Evolutionary conservation across 2,888 invertebrate genomes (phyloP).

Genomic region (Ashinkailepas kermadecensis): DNA sequence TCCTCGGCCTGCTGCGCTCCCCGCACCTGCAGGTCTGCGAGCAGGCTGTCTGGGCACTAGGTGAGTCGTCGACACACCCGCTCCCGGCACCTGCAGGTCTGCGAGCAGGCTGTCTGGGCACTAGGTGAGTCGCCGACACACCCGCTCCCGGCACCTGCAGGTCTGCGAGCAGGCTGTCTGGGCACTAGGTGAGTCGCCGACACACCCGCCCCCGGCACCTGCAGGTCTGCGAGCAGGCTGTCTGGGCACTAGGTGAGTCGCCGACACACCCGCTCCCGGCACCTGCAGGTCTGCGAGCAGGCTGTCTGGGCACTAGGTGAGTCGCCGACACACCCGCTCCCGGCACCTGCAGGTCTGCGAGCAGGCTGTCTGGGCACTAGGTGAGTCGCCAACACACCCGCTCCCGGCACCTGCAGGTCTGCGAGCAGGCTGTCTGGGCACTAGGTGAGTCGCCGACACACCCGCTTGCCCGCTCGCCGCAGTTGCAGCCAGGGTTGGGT

Average conservation of each 20-base stretch:
- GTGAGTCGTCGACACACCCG: constrained; percentile 57
- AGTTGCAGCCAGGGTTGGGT: no score
- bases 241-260: constrained; percentile 86
- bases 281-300: constrained; percentile 61
- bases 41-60: constrained; percentile 98
- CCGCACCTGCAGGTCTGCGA: constrained; percentile 96
- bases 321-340: constrained; percentile 31
- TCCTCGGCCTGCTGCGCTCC: constrained; percentile 82
- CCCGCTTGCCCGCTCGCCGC: no score
- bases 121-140: constrained; percentile 63
- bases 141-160: constrained; percentile 88
- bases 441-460: constrained; percentile 53
- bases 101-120: constrained; percentile 99
- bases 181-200: constrained; percentile 75
- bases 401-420: no score
- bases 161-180: constrained; percentile 99
- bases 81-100: constrained; percentile 93
- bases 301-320: constrained; percentile 96
- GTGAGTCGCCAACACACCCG: constrained; percentile 50
- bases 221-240: constrained; percentile 98
- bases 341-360: constrained; percentile 51
- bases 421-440: constrained; percentile 99
- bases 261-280: background rate
- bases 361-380: constrained; percentile 98
- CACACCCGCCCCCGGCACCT: constrained; percentile 89